Conservation (phyloP, 2,113 vertebrate species). For the Sorex fumeus region DNA sequence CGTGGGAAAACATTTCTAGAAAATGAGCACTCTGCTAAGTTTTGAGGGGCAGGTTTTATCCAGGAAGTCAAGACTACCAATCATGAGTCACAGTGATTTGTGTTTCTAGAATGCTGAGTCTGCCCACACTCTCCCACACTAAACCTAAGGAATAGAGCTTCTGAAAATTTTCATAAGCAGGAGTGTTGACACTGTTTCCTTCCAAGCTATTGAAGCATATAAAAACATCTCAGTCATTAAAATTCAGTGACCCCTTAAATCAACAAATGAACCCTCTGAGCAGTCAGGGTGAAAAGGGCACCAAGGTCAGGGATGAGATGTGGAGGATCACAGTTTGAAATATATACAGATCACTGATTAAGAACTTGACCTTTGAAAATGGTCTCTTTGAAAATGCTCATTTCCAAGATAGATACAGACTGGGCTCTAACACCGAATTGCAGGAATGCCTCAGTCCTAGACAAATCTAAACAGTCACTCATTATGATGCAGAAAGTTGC, state of each 20-base stretch:
- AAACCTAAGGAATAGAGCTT: background rate
- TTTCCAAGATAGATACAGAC: background rate
- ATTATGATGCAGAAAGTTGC: background rate
- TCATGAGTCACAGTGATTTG: background rate
- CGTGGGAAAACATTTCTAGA: conserved; percentile 11
- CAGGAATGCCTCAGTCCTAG: background rate
- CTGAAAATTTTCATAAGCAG: background rate
- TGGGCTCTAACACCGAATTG: background rate
- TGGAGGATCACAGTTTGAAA: background rate
- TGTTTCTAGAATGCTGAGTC: background rate
- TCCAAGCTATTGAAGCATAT: background rate
- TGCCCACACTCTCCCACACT: background rate
- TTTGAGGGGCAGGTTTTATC: background rate
- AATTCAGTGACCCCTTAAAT: background rate
- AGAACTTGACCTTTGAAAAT: background rate
- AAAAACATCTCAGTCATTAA: background rate
- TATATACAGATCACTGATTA: background rate
- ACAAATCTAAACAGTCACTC: background rate
- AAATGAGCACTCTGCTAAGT: conserved; percentile 10
- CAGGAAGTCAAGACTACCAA: background rate
- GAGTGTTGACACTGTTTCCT: background rate
- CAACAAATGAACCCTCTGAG: background rate
- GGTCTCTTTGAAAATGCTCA: background rate
- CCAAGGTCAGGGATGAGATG: background rate
- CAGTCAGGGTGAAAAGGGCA: background rate